These are phyloP conservation scores for Thecophora atra DNA, from an alignment of 2,888 invertebrate species.

Conservation along the genomic window DNA sequence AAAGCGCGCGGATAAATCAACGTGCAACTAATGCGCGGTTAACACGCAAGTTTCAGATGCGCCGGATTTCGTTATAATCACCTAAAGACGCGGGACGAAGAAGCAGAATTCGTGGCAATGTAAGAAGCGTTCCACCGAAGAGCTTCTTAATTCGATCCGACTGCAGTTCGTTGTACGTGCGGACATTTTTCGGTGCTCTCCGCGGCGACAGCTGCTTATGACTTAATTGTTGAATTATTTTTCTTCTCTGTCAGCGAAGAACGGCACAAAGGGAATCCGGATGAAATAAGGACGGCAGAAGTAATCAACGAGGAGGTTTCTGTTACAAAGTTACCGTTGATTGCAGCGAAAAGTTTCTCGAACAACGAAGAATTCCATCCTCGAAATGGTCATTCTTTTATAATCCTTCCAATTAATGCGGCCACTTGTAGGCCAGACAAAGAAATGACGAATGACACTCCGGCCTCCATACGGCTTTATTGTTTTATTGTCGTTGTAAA, in stretches of 20 bases:
- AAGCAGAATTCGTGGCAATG: neutral
- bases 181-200: neutral
- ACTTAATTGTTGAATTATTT: constrained; percentile 13
- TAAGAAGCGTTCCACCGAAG: constrained; percentile 6
- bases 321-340: constrained; percentile 2
- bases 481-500: neutral
- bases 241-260: neutral
- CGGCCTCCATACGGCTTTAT: neutral
- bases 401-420: constrained; percentile 1
- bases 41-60: constrained; percentile 33
- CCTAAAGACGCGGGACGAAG: neutral
- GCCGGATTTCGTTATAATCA: constrained; percentile 23
- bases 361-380: neutral
- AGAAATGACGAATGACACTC: constrained; percentile 5
- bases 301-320: neutral
- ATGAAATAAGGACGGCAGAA: neutral
- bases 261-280: neutral
- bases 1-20: constrained; percentile 31
- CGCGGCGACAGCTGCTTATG: constrained; percentile 8
- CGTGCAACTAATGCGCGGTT: constrained; percentile 34
- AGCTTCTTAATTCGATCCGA: constrained; percentile 28
- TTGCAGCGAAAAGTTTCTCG: neutral
- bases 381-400: neutral
- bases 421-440: neutral
- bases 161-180: constrained; percentile 13